These are phyloP conservation scores for Gambusia yucatana DNA, from an alignment of 2,797 vertebrate species.

Conservation along the genomic window DNA sequence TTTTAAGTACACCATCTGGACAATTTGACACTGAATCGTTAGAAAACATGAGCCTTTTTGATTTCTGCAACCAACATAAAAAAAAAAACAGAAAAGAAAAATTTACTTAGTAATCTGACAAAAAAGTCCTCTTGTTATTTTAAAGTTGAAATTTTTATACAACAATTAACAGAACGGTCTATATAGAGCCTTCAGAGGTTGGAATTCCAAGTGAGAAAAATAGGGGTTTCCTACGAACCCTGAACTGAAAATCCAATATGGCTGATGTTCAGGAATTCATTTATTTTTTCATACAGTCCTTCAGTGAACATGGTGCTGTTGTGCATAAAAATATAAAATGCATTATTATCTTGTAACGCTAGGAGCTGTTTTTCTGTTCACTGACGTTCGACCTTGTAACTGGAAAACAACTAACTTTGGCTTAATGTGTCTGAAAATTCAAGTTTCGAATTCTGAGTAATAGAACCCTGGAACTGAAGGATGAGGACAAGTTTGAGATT, in stretches of 20 bases:
- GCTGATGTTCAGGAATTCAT: background rate
- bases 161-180: background rate
- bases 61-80: background rate
- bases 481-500: background rate
- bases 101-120: background rate
- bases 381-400: background rate
- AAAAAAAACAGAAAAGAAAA: background rate
- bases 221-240: background rate
- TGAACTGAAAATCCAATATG: background rate
- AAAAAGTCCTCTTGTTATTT: background rate
- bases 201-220: background rate
- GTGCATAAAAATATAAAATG: background rate
- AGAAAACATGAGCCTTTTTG: background rate
- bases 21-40: background rate
- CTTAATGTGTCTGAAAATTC: background rate
- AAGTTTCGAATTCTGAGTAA: background rate
- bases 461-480: background rate
- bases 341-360: background rate
- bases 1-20: background rate
- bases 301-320: background rate
- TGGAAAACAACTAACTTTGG: background rate
- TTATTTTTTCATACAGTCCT: background rate
- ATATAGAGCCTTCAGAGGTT: background rate
- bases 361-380: background rate
- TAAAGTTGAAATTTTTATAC: background rate